A percentile compares a stretch with the other conserved stretches of the same genome.
These are phyloP conservation scores for Amblyornis subalaris DNA, from an alignment of 2,113 vertebrate species.

Conservation along the genomic window DNA sequence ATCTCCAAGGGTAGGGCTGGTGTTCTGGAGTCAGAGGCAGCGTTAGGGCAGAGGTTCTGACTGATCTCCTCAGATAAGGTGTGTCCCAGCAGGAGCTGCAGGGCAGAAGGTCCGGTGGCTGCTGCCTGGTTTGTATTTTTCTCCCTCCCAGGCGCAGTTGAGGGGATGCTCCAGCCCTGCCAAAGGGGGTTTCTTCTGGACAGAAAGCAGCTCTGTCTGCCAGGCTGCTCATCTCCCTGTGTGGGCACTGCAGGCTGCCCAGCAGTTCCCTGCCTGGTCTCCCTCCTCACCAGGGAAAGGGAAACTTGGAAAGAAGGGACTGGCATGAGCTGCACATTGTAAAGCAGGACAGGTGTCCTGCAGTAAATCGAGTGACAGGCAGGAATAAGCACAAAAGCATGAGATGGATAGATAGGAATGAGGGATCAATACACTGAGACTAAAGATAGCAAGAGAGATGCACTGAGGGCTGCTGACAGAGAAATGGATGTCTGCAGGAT, in stretches of 20 bases:
- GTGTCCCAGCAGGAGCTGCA: neutral
- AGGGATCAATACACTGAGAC: conserved; percentile 26
- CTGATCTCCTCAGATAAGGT: neutral
- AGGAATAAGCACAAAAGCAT: conserved; percentile 18
- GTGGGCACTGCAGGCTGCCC: neutral
- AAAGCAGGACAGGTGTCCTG: conserved; percentile 10
- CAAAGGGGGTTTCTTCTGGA: neutral
- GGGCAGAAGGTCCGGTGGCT: neutral
- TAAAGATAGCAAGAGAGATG: conserved; percentile 53
- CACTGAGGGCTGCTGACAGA: conserved; percentile 22
- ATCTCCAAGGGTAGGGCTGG: neutral
- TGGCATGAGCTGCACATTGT: neutral
- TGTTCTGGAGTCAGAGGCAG: neutral
- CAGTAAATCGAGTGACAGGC: neutral
- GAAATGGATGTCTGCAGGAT: conserved; percentile 33
- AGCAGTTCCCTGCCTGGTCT: neutral
- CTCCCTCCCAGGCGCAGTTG: neutral
- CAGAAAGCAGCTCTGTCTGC: neutral
- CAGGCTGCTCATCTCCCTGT: neutral
- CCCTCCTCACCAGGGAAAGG: neutral
- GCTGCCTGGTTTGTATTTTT: neutral
- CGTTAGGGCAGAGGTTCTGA: neutral
- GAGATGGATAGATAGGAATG: conserved; percentile 40
- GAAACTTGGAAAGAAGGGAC: neutral
- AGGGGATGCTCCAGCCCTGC: neutral